Evolutionary conservation across 64 coral and sea anemone genomes (phyloP).

Genomic region (Dendronephthya gigantea): DNA sequence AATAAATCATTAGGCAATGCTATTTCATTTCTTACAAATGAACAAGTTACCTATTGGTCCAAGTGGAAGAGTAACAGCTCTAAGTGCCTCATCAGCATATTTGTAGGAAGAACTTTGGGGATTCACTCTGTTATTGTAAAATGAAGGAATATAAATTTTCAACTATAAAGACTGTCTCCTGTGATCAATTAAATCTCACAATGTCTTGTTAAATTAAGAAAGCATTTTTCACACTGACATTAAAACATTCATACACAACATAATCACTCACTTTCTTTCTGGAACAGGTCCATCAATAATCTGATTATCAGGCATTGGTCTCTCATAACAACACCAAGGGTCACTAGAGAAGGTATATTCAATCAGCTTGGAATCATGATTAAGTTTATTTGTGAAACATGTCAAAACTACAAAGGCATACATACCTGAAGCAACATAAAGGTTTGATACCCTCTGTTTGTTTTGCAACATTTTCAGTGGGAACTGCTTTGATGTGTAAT

Average conservation of each 20-base stretch:
- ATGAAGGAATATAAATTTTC: no score
- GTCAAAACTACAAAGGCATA: no score
- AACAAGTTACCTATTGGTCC: conserved; percentile 74
- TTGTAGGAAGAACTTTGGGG: conserved; percentile 36
- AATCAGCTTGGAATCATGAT: no score
- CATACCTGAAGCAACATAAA: not conserved
- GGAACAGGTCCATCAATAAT: not conserved
- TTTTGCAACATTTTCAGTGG: not conserved
- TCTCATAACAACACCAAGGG: not conserved
- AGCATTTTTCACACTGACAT: not conserved
- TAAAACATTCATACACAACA: not conserved
- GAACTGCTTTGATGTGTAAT: not conserved
- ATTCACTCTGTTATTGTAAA: not conserved
- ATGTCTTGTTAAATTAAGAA: not conserved
- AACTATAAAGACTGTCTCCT: no score
- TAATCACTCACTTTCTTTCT: not conserved
- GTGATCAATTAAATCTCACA: no score
- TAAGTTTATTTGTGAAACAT: no score
- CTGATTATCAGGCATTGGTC: not conserved
- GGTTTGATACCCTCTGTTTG: not conserved
- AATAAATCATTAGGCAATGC: no score
- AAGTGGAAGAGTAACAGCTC: conserved; percentile 57
- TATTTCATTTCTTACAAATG: no score
- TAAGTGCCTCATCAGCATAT: conserved; percentile 60
- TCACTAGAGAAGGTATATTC: not conserved